These are phyloP conservation scores for Gobius niger DNA, from an alignment of 2,113 vertebrate genomes.

Conservation along the genomic window DNA sequence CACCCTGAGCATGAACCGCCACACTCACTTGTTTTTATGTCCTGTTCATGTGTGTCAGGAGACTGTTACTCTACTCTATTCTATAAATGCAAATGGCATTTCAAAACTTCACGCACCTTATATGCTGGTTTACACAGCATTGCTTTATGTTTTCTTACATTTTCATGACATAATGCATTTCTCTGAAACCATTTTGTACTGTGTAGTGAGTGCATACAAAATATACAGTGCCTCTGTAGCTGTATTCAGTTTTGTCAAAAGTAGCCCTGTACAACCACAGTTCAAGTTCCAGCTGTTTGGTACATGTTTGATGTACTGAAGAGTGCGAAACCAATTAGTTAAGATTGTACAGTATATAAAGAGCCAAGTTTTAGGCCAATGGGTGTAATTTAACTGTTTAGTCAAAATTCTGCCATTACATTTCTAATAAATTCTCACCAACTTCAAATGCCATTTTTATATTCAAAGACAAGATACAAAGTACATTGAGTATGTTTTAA, in stretches of 20 bases:
- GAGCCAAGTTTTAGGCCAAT: conserved; percentile 7
- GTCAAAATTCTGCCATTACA: background rate
- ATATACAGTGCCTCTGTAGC: conserved; percentile 6
- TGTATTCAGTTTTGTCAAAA: conserved; percentile 57
- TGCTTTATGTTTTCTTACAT: conserved; percentile 7
- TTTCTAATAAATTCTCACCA: conserved; percentile 46
- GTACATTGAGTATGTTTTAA: conserved; percentile 14
- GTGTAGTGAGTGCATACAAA: conserved; percentile 6
- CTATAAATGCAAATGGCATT: background rate
- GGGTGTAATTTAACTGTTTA: background rate
- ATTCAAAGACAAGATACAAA: conserved; percentile 20
- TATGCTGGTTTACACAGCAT: conserved; percentile 12
- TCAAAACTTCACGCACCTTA: conserved; percentile 54
- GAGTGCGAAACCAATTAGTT: too few relatives aligned
- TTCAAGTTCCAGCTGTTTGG: conserved; percentile 47
- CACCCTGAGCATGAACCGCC: conserved; percentile 29
- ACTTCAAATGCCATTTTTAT: background rate
- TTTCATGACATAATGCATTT: background rate
- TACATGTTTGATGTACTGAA: too few relatives aligned
- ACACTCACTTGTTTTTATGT: conserved; percentile 25
- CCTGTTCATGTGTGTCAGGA: conserved; percentile 16
- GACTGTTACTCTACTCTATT: conserved; percentile 3
- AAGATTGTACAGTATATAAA: conserved; percentile 19
- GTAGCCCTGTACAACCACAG: conserved; percentile 67
- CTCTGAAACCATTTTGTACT: conserved; percentile 18